Evolutionary conservation across 53 echinoderm and acorn worm genomes (phyloP).

Genomic region (Glandiceps talaboti): DNA sequence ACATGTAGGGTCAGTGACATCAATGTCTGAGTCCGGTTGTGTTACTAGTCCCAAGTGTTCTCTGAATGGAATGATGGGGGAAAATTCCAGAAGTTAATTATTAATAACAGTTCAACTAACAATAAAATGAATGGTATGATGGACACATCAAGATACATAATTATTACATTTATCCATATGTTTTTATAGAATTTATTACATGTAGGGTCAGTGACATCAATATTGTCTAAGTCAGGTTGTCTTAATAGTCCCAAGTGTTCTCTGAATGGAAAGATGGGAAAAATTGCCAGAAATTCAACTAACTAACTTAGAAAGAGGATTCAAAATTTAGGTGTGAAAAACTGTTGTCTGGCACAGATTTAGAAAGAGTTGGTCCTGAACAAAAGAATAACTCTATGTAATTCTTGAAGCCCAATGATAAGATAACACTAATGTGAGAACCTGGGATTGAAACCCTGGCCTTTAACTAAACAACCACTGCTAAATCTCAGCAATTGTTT

Average conservation of each 20-base stretch:
- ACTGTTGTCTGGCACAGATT: too few relatives aligned
- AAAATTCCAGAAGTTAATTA: background rate
- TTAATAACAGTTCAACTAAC: background rate
- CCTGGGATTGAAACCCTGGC: too few relatives aligned
- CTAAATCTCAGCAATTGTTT: too few relatives aligned
- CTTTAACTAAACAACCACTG: too few relatives aligned
- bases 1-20: constrained; percentile 70
- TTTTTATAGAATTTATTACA: constrained; percentile 72
- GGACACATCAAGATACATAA: background rate
- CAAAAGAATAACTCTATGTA: too few relatives aligned
- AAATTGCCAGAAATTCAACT: too few relatives aligned
- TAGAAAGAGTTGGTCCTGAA: too few relatives aligned
- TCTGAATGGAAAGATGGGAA: constrained; percentile 29
- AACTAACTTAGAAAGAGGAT: too few relatives aligned
- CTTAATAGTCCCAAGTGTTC: constrained; percentile 83
- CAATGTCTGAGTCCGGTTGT: constrained; percentile 40
- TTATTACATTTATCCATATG: too few relatives aligned
- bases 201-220: constrained; percentile 73
- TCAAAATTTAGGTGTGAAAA: too few relatives aligned
- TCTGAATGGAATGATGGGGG: constrained; percentile 12
- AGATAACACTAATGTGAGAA: too few relatives aligned
- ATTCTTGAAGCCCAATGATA: too few relatives aligned
- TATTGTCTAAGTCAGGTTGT: constrained; percentile 35
- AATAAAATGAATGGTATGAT: background rate
- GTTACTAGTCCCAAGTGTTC: constrained; percentile 83